Conservation (phyloP, 2,797 vertebrate species). For the Artibeus lituratus region DNA sequence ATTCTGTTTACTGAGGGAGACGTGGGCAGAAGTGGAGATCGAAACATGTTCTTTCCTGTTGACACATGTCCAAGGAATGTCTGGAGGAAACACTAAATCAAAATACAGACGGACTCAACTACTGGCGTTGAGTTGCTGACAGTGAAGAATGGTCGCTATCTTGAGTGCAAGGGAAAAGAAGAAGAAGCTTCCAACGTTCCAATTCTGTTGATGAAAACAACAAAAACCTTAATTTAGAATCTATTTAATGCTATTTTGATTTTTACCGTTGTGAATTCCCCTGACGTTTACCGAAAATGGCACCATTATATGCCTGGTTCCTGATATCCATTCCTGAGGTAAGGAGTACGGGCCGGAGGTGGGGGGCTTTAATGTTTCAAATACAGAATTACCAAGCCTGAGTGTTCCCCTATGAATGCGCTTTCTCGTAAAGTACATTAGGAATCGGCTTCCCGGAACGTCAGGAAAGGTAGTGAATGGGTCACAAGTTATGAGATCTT, state of each 20-base stretch:
- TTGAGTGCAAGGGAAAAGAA: slow-evolving; percentile 40
- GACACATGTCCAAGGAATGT: slow-evolving; percentile 67
- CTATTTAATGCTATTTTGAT: slow-evolving; percentile 57
- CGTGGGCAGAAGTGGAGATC: slow-evolving; percentile 40
- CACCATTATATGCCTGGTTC: slow-evolving; percentile 14
- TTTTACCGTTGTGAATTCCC: slow-evolving; percentile 40
- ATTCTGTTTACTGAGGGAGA: slow-evolving; percentile 41
- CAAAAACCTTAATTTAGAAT: slow-evolving; percentile 69
- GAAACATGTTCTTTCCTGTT: slow-evolving; percentile 67
- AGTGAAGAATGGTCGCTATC: slow-evolving; percentile 25
- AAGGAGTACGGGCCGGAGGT: not conserved
- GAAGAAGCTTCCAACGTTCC: slow-evolving; percentile 40
- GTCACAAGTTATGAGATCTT: not conserved
- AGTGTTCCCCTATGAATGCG: not conserved
- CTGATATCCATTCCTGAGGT: not conserved
- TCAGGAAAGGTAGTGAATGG: not conserved
- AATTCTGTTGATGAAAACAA: slow-evolving; percentile 63
- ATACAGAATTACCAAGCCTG: not conserved
- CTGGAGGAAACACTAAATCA: slow-evolving; percentile 71
- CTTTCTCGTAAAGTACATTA: not conserved
- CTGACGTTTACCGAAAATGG: slow-evolving; percentile 30
- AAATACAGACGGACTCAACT: slow-evolving; percentile 60
- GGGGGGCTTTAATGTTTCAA: not conserved
- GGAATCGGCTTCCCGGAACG: not conserved
- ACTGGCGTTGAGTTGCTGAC: slow-evolving; percentile 50